These are phyloP conservation scores for Hanleya hanleyi DNA, from an alignment of 2,888 invertebrate species.

Conservation along the genomic window DNA sequence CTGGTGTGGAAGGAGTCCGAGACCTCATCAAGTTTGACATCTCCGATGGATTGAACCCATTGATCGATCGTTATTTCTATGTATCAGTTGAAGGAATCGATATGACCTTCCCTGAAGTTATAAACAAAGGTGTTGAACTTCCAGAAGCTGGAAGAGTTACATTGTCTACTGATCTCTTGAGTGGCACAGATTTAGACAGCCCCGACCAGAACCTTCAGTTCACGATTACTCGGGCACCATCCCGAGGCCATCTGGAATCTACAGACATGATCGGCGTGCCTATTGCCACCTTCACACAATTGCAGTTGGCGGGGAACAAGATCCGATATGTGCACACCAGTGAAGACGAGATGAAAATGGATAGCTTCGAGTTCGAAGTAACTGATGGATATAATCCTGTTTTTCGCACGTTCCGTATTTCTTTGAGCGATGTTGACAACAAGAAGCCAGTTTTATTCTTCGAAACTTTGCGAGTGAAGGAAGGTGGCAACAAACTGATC, in stretches of 20 bases:
- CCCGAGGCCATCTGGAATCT: constrained; percentile 67
- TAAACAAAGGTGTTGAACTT: constrained; percentile 69
- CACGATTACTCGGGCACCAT: constrained; percentile 68
- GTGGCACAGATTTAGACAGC: constrained; percentile 69
- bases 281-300: constrained; percentile 68
- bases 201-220: constrained; percentile 66
- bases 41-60: constrained; percentile 71
- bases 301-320: constrained; percentile 70
- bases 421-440: constrained; percentile 71
- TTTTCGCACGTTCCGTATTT: constrained; percentile 68
- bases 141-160: constrained; percentile 69
- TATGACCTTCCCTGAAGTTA: constrained; percentile 65
- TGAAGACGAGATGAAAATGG: constrained; percentile 70
- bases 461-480: constrained; percentile 62
- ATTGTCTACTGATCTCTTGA: constrained; percentile 68
- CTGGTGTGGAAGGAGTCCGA: constrained; percentile 64
- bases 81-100: constrained; percentile 70
- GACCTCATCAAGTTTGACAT: constrained; percentile 73
- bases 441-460: constrained; percentile 70
- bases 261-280: constrained; percentile 61
- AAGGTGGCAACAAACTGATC: constrained; percentile 68
- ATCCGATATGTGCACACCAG: constrained; percentile 71
- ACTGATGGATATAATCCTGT: constrained; percentile 71
- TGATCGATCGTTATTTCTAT: constrained; percentile 71
- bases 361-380: constrained; percentile 73